Conservation (phyloP, 2,888 invertebrate genomes). For the Rotaria macrura region DNA sequence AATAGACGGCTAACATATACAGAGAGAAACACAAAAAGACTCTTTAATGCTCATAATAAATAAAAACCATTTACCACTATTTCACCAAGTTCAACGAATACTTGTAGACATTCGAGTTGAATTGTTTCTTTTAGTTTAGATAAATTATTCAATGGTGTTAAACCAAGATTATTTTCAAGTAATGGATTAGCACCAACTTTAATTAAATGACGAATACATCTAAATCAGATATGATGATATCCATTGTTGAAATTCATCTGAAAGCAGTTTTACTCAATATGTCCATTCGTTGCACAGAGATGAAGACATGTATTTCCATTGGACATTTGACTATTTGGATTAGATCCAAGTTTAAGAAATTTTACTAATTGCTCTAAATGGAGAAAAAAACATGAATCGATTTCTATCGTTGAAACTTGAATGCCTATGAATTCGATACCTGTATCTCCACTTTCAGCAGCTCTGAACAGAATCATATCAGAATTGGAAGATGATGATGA, state of each 20-base stretch:
- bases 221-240: not conserved
- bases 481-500: not conserved
- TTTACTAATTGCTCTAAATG: not conserved
- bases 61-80: not conserved
- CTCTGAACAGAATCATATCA: not conserved
- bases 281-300: not conserved
- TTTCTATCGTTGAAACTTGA: not conserved
- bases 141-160: not conserved
- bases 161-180: not conserved
- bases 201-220: not conserved
- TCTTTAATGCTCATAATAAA: no score
- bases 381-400: no score
- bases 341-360: constrained; percentile 3
- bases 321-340: not conserved
- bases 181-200: not conserved
- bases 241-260: not conserved
- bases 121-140: not conserved
- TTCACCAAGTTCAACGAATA: not conserved
- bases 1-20: not conserved
- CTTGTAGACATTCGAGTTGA: not conserved
- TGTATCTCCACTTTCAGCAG: constrained; percentile 1
- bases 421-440: not conserved
- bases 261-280: not conserved
- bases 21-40: not conserved
- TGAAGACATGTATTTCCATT: constrained; percentile 4